These are phyloP conservation scores for Margarornis squamiger DNA, from an alignment of 2,797 vertebrate species.

Conservation along the genomic window DNA sequence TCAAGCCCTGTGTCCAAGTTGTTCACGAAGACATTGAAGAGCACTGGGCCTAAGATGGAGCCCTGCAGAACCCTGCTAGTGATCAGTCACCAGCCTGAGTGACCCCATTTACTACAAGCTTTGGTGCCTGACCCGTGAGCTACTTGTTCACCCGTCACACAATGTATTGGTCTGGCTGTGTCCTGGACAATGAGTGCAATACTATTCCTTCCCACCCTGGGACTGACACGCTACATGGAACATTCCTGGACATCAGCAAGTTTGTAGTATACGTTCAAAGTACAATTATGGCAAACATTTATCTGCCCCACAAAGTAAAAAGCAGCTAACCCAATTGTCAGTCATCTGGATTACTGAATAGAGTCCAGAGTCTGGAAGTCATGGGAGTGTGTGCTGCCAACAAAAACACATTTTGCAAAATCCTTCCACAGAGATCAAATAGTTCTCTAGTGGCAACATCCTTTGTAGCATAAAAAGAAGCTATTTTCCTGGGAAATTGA, in stretches of 20 bases:
- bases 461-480: not conserved
- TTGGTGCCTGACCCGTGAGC: not conserved
- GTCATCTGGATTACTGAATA: constrained; percentile 1
- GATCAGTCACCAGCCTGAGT: not conserved
- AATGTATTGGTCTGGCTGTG: not conserved
- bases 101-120: not conserved
- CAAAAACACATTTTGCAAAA: constrained; percentile 29
- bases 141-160: not conserved
- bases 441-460: not conserved
- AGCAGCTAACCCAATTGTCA: not conserved
- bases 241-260: not conserved
- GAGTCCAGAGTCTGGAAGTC: constrained; percentile 40
- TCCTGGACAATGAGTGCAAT: not conserved
- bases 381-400: not conserved
- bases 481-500: not conserved
- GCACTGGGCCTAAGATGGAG: not conserved
- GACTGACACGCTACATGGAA: not conserved
- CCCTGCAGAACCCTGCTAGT: not conserved
- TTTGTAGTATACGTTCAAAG: not conserved
- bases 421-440: not conserved
- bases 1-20: not conserved
- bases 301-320: not conserved
- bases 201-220: not conserved
- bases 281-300: constrained; percentile 41
- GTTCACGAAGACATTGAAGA: not conserved